phyloP scores from a whole-genome alignment of 2,888 invertebrate species.

The Hirtodrosophila duncani region DNA sequence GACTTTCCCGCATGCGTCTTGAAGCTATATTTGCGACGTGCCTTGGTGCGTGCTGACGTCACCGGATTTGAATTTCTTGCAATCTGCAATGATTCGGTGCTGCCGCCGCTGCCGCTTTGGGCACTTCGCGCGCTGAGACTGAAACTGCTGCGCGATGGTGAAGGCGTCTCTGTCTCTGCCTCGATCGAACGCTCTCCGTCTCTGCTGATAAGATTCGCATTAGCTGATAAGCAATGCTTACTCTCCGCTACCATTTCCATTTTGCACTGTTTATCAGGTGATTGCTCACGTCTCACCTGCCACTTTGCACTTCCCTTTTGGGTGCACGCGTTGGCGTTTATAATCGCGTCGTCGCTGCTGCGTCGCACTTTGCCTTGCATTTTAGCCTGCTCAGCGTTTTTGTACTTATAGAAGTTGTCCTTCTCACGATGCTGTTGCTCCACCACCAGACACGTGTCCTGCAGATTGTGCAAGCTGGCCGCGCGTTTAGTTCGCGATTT shows the following conservation, averaged over 20 bases:
- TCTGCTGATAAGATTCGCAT: conserved; percentile 13
- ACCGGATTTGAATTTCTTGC: conserved; percentile 8
- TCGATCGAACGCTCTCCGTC: conserved; percentile 15
- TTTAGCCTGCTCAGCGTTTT: conserved; percentile 75
- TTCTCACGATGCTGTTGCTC: conserved; percentile 49
- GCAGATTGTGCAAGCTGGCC: conserved; percentile 72
- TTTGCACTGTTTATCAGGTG: conserved; percentile 1
- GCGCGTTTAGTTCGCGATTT: conserved; percentile 64
- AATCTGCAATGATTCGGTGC: conserved; percentile 51
- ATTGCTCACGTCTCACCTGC: conserved; percentile 12
- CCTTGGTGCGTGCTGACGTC: conserved; percentile 38
- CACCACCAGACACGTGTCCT: conserved; percentile 22
- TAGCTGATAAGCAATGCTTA: conserved; percentile 39
- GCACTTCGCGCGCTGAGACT: conserved; percentile 50
- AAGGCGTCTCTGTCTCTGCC: conserved; percentile 5
- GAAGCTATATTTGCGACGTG: conserved; percentile 76
- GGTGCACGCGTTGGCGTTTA: conserved; percentile 45
- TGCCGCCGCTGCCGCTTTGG: conserved; percentile 53
- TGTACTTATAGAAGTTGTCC: conserved; percentile 78
- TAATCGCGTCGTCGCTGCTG: conserved; percentile 32
- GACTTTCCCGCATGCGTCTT: conserved; percentile 75
- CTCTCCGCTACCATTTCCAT: conserved; percentile 25
- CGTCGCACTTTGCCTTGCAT: conserved; percentile 50
- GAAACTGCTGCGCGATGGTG: conserved; percentile 8
- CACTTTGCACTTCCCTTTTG: conserved; percentile 36